Evolutionary conservation across 2,797 vertebrate species (phyloP).

Genomic region (Myotis planiceps): DNA sequence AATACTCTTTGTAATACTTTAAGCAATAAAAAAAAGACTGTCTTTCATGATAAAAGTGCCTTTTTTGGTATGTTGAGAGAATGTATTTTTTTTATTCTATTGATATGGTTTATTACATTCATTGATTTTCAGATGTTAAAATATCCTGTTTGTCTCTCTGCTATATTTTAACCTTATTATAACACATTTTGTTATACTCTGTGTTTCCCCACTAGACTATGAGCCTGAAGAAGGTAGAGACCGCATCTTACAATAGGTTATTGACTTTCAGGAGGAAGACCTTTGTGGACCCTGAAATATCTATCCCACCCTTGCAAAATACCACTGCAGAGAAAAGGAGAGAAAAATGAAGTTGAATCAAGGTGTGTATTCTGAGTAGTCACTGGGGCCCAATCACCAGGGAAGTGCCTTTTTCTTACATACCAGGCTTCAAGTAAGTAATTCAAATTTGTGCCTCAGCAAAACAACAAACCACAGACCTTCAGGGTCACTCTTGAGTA

Average conservation of each 20-base stretch:
- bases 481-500: neutral
- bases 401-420: neutral
- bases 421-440: neutral
- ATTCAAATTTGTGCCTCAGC: neutral
- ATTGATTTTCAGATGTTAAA: slow-evolving; percentile 30
- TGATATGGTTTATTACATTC: neutral
- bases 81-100: neutral
- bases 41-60: neutral
- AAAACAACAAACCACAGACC: neutral
- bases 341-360: neutral
- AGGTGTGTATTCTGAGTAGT: neutral
- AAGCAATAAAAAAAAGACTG: no score
- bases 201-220: neutral
- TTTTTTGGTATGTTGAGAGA: slow-evolving; percentile 16
- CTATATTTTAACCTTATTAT: neutral
- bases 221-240: neutral
- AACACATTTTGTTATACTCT: neutral
- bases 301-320: neutral
- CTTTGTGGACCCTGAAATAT: neutral
- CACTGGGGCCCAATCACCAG: neutral
- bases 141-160: neutral
- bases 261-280: slow-evolving; percentile 1
- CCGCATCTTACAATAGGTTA: neutral
- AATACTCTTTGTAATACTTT: no score
- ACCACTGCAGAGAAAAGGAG: neutral